Base-by-base conservation (phyloP, 2,797 vertebrate species). In the Malurus splendens region DNA sequence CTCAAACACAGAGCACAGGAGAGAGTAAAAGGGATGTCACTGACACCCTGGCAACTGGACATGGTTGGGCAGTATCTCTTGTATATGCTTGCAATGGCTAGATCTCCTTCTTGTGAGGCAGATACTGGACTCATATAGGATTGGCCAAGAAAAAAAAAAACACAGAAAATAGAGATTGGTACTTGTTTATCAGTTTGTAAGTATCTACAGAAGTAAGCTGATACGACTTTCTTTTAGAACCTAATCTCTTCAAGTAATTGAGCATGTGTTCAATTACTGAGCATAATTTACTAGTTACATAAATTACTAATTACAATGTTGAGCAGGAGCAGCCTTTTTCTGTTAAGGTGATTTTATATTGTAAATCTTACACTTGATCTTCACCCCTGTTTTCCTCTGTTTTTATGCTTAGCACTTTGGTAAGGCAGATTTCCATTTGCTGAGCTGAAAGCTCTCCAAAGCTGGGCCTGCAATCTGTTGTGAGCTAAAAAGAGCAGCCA, bases 51-150 rank as follows among this genome's bases (percentile, higher is more conserved):
- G n/a, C n/a, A 47, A 9, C 0, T 50, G 52, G 45, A 9, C 3
- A 1, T 32, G n/a, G 9, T 13, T 51, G 44, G 55, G 39, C 32
- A 32, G 50, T 17, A 30, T 42, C n/a, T 71, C 18, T 42, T 42
- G 17, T 12, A 6, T 9, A 4, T 79, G 44, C 38, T 62, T 44
- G 32, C 38, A 70, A 3, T 20, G 23, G 38, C 71, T 62, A 0
- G 4, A 36, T 15, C 11, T 70, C 38, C 16, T n/a, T 75, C 32
- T 55, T 62, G 27, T 44, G n/a, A 66, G 36, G 36, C 28, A 72
- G 17, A 16, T n/a, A 12, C 1, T 61, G 42, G 19, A 30, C 28
- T 62, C 6, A 2, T 1, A 1, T 3, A 67, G n/a, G 14, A 52
- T 28, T 56, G 57, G 27, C 22, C 47, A 81, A 33, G 71, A 47